Percentiles rank a stretch among this genome's conserved stretches.
phyloP scores from a whole-genome alignment of 1,140 invertebrate species.

The Drusus annulatus region DNA sequence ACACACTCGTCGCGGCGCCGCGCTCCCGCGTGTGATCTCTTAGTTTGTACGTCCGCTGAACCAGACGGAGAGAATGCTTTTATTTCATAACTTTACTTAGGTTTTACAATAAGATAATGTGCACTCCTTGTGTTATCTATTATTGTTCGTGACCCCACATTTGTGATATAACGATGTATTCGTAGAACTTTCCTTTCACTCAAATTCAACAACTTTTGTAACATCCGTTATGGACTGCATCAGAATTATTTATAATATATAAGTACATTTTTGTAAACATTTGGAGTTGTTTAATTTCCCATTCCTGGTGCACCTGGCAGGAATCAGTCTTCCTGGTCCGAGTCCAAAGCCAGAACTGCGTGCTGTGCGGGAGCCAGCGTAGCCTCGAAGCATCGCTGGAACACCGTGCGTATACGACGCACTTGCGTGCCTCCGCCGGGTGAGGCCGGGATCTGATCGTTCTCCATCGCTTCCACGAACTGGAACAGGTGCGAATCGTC shows the following conservation, averaged over 20 bases:
- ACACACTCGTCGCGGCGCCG: too few relatives aligned
- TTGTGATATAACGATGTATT: conserved; percentile 31
- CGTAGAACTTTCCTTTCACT: conserved; percentile 31
- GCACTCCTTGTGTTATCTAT: conserved; percentile 7
- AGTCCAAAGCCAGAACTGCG: conserved; percentile 74
- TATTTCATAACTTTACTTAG: conserved; percentile 28
- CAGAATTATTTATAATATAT: conserved; percentile 22
- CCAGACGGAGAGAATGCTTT: neutral
- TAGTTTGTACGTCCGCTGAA: too few relatives aligned
- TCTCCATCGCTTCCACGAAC: conserved; percentile 61
- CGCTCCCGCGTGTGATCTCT: too few relatives aligned
- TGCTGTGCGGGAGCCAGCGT: conserved; percentile 73
- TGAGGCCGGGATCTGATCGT: conserved; percentile 65
- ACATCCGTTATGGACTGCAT: conserved; percentile 35
- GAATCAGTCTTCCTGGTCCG: conserved; percentile 69
- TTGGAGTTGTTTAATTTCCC: too few relatives aligned
- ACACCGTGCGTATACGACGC: conserved; percentile 70
- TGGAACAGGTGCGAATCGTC: conserved; percentile 68
- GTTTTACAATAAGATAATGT: conserved; percentile 18
- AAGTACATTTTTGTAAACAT: conserved; percentile 31
- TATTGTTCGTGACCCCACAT: conserved; percentile 9
- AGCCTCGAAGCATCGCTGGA: conserved; percentile 78
- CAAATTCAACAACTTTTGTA: conserved; percentile 21
- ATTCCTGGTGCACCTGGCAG: too few relatives aligned
- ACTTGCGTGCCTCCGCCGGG: conserved; percentile 66